Evolutionary conservation across 2,797 vertebrate genomes (phyloP), one percentile per base, ranked within the genome.

Genomic region (Brachymystax lenok): DNA sequence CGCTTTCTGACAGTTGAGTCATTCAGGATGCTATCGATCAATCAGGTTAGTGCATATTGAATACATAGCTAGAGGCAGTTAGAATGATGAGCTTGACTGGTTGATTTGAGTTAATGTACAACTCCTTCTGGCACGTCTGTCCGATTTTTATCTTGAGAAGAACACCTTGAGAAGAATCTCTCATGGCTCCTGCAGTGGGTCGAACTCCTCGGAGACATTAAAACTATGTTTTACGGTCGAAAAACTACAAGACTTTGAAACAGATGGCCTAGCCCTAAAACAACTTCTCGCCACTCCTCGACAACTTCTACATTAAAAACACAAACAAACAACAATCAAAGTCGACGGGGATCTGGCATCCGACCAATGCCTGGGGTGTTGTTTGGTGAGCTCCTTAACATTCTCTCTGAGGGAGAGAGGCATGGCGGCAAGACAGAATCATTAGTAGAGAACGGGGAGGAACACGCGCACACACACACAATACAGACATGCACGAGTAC

Each of bases 341-440:
- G 1, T 59, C 7, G 56, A n/a, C n/a, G 56, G 56, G 56, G 19
- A 54, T 74, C 76, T 87, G 88, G 85, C 83, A 54, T 16, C 10
- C 5, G 1, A 70, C 76, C 84, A 84, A 84, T 78, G 80, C 86
- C 85, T 59, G 64, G 33, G 73, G 90, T 85, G 50, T 74, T 63
- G 77, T 19, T 33, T 46, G 40, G 40, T 46, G 40, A 46, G 56
- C 56, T 59, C 40, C 16, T 24, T 50, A 71, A 71, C 69, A 68
- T 16, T 16, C 66, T 71, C 69, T 71, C 73, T 66, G 78, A 19
- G 64, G 12, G 30, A 10, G 75, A 82, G 72, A 69, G 70, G 82
- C 83, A 78, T 6, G 40, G 74, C 79, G 80, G 75, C 68, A n/a
- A 69, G 79, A 70, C 78, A 33, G 69, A 67, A 82, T 77, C 79